Evolutionary conservation across 1,140 invertebrate genomes (phyloP).

Genomic region (Medauroidea extradentata): DNA sequence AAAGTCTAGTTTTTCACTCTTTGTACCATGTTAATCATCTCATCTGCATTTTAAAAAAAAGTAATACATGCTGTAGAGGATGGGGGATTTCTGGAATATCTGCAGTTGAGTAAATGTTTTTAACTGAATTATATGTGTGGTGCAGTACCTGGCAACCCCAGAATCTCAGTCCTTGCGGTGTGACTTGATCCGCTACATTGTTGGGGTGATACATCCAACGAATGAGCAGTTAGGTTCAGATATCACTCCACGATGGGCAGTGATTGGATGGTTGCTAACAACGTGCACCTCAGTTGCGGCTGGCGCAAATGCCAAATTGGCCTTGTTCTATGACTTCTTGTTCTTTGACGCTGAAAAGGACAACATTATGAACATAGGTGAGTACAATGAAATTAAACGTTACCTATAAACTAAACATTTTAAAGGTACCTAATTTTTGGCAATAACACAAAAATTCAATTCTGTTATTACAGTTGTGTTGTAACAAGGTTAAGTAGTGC

Average conservation of each 20-base stretch:
- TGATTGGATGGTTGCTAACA: slow-evolving; percentile 96
- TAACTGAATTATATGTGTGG: slow-evolving; percentile 11
- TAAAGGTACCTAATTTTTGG: not conserved
- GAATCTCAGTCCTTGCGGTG: slow-evolving; percentile 92
- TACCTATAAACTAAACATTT: not conserved
- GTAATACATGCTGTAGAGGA: too few relatives aligned
- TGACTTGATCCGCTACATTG: slow-evolving; percentile 96
- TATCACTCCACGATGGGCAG: slow-evolving; percentile 96
- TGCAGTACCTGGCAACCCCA: slow-evolving; percentile 91
- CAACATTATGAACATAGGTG: slow-evolving; percentile 96
- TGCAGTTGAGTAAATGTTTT: too few relatives aligned
- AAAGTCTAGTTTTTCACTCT: too few relatives aligned
- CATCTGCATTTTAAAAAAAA: too few relatives aligned
- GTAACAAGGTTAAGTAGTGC: too few relatives aligned
- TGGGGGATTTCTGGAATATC: too few relatives aligned
- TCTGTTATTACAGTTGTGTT: not conserved
- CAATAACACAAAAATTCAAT: not conserved
- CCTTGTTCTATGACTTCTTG: slow-evolving; percentile 96
- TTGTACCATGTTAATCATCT: too few relatives aligned
- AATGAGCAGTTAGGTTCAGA: slow-evolving; percentile 97
- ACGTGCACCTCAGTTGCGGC: slow-evolving; percentile 93
- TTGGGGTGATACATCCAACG: slow-evolving; percentile 95
- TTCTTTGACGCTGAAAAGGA: slow-evolving; percentile 94
- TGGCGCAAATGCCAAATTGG: slow-evolving; percentile 91
- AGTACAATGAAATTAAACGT: too few relatives aligned